Conservation (phyloP, 2,113 vertebrate species). For the Phrynocephalus versicolor region DNA sequence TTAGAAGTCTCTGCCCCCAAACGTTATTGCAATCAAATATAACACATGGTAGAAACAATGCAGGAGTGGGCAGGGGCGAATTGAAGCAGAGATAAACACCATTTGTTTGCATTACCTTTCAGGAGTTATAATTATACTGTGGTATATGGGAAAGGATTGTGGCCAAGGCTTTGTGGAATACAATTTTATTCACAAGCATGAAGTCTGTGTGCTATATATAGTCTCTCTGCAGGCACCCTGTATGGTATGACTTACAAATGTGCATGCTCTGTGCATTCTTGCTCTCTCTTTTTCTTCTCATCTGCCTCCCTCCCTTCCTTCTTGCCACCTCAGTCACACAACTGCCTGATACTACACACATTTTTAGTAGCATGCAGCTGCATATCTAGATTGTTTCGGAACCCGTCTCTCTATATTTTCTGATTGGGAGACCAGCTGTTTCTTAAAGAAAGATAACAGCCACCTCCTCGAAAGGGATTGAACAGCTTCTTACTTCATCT, state of each 20-base stretch:
- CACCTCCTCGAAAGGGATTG: not conserved
- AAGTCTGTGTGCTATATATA: not conserved
- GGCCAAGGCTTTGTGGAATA: not conserved
- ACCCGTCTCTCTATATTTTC: not conserved
- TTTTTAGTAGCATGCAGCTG: not conserved
- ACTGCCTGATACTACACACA: not conserved
- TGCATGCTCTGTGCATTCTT: no score
- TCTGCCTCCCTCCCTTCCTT: no score
- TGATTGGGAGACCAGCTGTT: not conserved
- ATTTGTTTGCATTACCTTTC: not conserved
- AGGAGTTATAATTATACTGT: not conserved
- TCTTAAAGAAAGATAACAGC: not conserved
- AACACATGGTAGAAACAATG: not conserved
- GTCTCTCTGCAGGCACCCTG: not conserved
- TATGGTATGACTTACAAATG: no score
- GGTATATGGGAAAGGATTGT: not conserved
- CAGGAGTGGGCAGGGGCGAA: not conserved
- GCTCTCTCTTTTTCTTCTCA: no score
- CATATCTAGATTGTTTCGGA: not conserved
- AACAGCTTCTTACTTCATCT: not conserved
- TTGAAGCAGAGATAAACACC: not conserved
- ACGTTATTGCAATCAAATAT: not conserved
- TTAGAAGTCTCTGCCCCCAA: not conserved
- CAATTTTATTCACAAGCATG: not conserved
- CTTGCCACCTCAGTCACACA: not conserved